These are phyloP conservation scores for Aphelinus certus DNA, from an alignment of 1,140 invertebrate species.

Conservation along the genomic window DNA sequence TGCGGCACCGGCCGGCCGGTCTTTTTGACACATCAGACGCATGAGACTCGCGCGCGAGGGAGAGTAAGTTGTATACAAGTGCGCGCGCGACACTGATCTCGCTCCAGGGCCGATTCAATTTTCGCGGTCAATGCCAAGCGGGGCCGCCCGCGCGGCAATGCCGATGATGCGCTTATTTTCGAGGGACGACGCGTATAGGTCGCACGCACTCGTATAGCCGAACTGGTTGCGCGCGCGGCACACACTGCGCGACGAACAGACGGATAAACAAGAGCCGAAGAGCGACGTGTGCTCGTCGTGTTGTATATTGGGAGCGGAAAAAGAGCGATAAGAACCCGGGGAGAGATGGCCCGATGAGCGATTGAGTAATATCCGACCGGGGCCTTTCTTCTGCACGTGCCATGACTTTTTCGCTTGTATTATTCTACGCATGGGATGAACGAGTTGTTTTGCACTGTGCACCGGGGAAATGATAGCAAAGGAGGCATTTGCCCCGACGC, in stretches of 20 bases:
- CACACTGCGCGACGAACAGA: not conserved
- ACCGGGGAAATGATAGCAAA: too few relatives aligned
- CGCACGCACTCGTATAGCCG: not conserved
- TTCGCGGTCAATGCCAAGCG: constrained; percentile 41
- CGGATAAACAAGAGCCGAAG: not conserved
- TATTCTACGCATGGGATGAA: too few relatives aligned
- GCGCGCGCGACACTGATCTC: not conserved
- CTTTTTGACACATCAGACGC: not conserved
- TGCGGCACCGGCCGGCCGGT: not conserved
- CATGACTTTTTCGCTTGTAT: too few relatives aligned
- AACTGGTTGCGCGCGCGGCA: constrained; percentile 6
- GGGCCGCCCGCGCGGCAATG: constrained; percentile 5
- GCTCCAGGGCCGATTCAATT: constrained; percentile 34
- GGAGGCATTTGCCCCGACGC: too few relatives aligned
- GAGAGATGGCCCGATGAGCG: too few relatives aligned
- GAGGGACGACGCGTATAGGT: constrained; percentile 24
- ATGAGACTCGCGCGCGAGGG: not conserved
- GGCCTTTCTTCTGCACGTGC: too few relatives aligned
- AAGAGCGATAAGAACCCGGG: too few relatives aligned
- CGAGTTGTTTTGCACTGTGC: too few relatives aligned
- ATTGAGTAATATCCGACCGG: too few relatives aligned
- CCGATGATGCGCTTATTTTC: constrained; percentile 15
- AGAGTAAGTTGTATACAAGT: too few relatives aligned
- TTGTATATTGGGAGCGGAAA: too few relatives aligned
- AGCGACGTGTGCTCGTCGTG: not conserved